Evolutionary conservation across 2,113 vertebrate species (phyloP).

Genomic region (Gopherus flavomarginatus): DNA sequence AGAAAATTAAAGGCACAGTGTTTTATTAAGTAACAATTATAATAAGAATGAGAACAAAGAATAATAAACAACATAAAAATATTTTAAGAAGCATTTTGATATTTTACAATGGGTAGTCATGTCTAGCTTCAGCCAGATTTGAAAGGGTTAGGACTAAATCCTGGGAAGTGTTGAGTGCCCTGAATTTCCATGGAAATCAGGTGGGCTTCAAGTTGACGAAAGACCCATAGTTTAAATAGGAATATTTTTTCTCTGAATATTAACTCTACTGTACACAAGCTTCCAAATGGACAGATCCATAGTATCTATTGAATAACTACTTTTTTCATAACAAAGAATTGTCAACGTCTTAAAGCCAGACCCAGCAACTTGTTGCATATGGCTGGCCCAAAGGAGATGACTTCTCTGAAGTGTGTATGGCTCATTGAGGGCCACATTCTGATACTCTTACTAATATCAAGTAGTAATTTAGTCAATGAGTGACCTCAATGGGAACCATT

Average conservation of each 20-base stretch:
- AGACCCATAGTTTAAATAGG: not conserved
- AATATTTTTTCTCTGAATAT: not conserved
- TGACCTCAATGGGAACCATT: not conserved
- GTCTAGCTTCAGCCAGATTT: not conserved
- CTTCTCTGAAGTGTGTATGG: not conserved
- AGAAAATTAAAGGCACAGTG: not conserved
- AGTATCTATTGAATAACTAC: not conserved
- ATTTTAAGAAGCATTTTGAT: not conserved
- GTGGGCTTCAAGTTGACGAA: not conserved
- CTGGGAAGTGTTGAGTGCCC: not conserved
- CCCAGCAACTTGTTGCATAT: not conserved
- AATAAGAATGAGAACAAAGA: not conserved
- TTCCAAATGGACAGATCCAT: not conserved
- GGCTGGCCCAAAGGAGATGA: not conserved
- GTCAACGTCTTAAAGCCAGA: not conserved
- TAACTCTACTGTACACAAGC: not conserved
- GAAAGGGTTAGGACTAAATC: not conserved
- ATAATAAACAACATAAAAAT: not conserved
- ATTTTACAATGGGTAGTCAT: not conserved
- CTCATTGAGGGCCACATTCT: not conserved
- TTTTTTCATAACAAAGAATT: not conserved
- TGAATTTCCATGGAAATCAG: not conserved
- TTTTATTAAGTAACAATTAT: not conserved
- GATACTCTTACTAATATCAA: not conserved
- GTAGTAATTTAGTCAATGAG: not conserved